Conservation (phyloP, 2,888 invertebrate genomes). For the Drosophila helvetica region DNA sequence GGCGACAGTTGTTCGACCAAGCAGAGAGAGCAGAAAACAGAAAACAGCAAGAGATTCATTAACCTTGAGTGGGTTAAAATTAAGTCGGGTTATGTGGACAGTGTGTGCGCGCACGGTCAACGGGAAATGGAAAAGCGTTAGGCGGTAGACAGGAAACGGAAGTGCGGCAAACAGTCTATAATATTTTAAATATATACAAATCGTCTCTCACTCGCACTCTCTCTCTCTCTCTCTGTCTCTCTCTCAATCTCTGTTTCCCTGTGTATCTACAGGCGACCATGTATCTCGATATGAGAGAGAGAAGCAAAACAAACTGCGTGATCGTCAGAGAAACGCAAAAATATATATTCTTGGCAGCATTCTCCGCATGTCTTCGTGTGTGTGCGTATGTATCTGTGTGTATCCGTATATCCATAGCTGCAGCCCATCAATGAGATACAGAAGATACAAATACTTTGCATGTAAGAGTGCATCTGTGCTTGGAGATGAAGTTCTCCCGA, state of each 20-base stretch:
- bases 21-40: no score
- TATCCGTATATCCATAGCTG: conserved; percentile 10
- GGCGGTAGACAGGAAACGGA: conserved; percentile 48
- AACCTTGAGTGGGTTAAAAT: conserved; percentile 67
- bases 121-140: conserved; percentile 64
- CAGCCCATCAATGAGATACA: conserved; percentile 74
- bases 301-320: conserved; percentile 69
- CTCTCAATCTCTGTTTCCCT: conserved; percentile 18
- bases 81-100: conserved; percentile 64
- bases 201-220: conserved; percentile 18
- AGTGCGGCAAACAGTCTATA: conserved; percentile 59
- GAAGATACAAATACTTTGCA: conserved; percentile 43
- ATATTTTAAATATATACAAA: conserved; percentile 77
- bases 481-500: conserved; percentile 66
- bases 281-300: conserved; percentile 30
- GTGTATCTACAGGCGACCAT: conserved; percentile 43
- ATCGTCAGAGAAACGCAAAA: conserved; percentile 73
- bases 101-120: conserved; percentile 18
- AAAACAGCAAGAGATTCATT: conserved; percentile 41
- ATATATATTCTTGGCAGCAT: conserved; percentile 69
- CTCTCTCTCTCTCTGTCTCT: background rate
- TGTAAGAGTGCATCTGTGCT: conserved; percentile 21
- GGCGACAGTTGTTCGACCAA: conserved; percentile 74
- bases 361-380: conserved; percentile 2
- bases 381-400: conserved; percentile 9